Evolutionary conservation across 2,113 vertebrate genomes (phyloP), one percentile per base, ranked within the genome.

Genomic region (Plotosus lineatus): DNA sequence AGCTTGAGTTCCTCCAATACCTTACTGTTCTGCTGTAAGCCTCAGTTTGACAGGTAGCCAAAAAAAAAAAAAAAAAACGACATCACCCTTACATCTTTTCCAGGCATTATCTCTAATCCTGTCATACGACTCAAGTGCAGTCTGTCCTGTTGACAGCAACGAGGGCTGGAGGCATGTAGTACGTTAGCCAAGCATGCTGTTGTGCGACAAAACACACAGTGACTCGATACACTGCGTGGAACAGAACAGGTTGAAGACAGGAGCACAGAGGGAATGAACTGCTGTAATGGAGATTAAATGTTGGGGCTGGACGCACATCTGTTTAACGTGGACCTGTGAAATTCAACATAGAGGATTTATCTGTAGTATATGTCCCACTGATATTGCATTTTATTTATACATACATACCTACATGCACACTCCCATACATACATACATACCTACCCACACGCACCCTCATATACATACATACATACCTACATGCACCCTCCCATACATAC

Each of bases 21-120:
- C 11, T 33, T 23, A 51, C 69, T 36, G 17, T 23, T 61, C 42
- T 10, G 21, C 58, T 55, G 82, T 77, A 83, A 81, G 48, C 71
- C 6, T 42, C 78, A 63, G 56, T 82, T 74, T 88, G 78, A 78
- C 80, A 81, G 77, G 26, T 66, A 46, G 48, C 63, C 82, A 84
- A 66, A 84, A 66, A 83, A 85, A 74, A 46, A 40, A 56, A 80
- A 84, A 66, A 84, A 66, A 83, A 85, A 74, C 66, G 40, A 72
- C 83, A 80, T 79, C 66, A 74, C 81, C 72, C 69, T 83, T 77
- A 66, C 55, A 73, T 58, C 55, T 82, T 81, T 55, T 77, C 51
- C 28, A 56, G 82, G 53, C 65, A 82, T 85, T 85, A 86, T 85
- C 76, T 72, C 44, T 86, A 86, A 84, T 83, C 83, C 85, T 82